A percentile compares a stretch with the other conserved stretches of the same genome.
Evolutionary conservation across 2,797 vertebrate genomes (phyloP).

Genomic region (Acanthornis magna): DNA sequence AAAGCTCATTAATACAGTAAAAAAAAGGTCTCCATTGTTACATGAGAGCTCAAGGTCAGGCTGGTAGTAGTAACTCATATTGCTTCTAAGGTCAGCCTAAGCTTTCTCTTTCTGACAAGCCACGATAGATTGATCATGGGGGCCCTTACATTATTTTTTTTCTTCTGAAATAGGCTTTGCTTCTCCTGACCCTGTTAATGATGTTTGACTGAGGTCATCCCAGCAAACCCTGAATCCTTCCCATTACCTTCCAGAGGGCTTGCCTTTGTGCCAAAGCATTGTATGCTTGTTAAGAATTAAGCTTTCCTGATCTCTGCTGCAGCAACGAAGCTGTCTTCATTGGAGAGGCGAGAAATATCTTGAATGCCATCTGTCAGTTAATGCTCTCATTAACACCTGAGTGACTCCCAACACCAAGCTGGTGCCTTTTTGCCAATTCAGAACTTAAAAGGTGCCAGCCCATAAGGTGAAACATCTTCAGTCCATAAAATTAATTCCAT

Average conservation of each 20-base stretch:
- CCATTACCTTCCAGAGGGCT: slow-evolving; percentile 53
- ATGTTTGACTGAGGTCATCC: slow-evolving; percentile 68
- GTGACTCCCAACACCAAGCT: slow-evolving; percentile 47
- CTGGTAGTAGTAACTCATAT: slow-evolving; percentile 71
- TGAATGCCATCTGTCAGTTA: slow-evolving; percentile 59
- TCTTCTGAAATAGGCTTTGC: slow-evolving; percentile 59
- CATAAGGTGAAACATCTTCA: slow-evolving; percentile 55
- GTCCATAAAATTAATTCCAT: slow-evolving; percentile 40
- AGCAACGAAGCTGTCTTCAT: slow-evolving; percentile 20
- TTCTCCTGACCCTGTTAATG: slow-evolving; percentile 71
- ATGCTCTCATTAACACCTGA: slow-evolving; percentile 68
- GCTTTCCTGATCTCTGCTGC: slow-evolving; percentile 37
- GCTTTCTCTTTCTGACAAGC: slow-evolving; percentile 66
- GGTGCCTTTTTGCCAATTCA: slow-evolving; percentile 40
- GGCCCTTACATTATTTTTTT: slow-evolving; percentile 53
- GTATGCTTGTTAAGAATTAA: slow-evolving; percentile 47
- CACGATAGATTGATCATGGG: slow-evolving; percentile 63
- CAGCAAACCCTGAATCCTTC: slow-evolving; percentile 64
- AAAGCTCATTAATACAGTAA: slow-evolving; percentile 60
- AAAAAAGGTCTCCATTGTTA: slow-evolving; percentile 59
- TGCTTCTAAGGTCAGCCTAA: slow-evolving; percentile 65
- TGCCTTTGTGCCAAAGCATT: slow-evolving; percentile 59
- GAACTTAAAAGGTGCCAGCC: slow-evolving; percentile 37
- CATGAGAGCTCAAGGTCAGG: slow-evolving; percentile 62
- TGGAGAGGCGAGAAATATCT: slow-evolving; percentile 43